A percentile compares a stretch with the other conserved stretches of the same genome.
These are phyloP conservation scores for Cepaea nemoralis DNA, from an alignment of 1,140 invertebrate species.

Conservation along the genomic window DNA sequence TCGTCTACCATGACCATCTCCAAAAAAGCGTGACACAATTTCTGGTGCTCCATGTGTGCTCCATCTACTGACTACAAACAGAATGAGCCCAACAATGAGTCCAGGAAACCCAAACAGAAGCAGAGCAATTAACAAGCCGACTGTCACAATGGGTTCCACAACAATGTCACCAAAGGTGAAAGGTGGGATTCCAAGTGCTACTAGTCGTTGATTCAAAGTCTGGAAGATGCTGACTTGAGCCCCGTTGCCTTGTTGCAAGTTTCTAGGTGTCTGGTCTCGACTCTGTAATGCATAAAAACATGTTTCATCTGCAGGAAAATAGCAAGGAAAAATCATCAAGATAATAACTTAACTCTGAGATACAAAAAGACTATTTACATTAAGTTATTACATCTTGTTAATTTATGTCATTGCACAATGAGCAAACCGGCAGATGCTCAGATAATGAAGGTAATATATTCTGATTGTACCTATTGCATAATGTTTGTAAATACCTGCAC, in stretches of 20 bases:
- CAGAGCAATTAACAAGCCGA: constrained; percentile 56
- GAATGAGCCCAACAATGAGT: constrained; percentile 55
- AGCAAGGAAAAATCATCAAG: too few relatives aligned
- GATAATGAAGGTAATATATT: too few relatives aligned
- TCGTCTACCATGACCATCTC: constrained; percentile 9
- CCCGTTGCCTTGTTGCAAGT: constrained; percentile 34
- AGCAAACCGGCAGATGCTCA: too few relatives aligned
- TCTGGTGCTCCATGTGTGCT: constrained; percentile 48
- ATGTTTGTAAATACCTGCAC: too few relatives aligned
- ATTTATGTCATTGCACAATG: too few relatives aligned
- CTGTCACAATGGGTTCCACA: constrained; percentile 58
- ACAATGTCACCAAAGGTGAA: constrained; percentile 53
- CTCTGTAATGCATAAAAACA: neutral
- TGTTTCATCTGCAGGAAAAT: too few relatives aligned
- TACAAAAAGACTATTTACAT: too few relatives aligned
- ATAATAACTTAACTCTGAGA: too few relatives aligned
- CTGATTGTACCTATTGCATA: too few relatives aligned
- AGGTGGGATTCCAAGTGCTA: constrained; percentile 53
- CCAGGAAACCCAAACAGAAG: constrained; percentile 58
- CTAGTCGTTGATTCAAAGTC: constrained; percentile 55
- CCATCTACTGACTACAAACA: constrained; percentile 55
- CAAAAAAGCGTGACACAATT: constrained; percentile 39
- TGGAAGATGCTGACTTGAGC: constrained; percentile 56
- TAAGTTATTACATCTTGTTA: too few relatives aligned
- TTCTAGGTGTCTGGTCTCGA: neutral